Conservation (phyloP, 2,888 invertebrate species). For the Drosophila fulvimacula region DNA sequence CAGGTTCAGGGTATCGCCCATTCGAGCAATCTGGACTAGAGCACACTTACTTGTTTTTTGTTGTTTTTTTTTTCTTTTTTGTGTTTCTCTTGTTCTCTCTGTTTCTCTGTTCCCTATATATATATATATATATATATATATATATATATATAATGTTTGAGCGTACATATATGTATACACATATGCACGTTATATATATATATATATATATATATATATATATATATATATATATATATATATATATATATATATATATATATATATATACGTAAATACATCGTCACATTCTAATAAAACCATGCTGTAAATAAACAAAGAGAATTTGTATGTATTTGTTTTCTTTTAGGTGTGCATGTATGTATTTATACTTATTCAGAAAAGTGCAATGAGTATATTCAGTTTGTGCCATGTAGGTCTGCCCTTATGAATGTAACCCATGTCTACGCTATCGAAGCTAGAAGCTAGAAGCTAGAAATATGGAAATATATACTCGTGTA, state of each 20-base stretch:
- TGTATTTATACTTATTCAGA: no score
- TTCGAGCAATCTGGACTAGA: no score
- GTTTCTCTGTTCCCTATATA: constrained; percentile 48
- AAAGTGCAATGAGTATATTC: no score
- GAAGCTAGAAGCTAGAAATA: no score
- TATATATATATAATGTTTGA: constrained; percentile 2
- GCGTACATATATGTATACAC: not conserved
- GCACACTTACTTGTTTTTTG: no score
- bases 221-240: not conserved
- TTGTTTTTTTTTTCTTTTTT: not conserved
- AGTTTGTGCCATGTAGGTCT: no score
- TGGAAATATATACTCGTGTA: no score
- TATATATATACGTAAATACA: not conserved
- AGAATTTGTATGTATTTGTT: not conserved
- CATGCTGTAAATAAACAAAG: constrained; percentile 35
- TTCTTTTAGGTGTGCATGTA: not conserved
- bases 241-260: not conserved
- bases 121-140: constrained; percentile 11
- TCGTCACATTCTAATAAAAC: constrained; percentile 20
- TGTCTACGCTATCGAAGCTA: no score
- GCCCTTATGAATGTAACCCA: no score
- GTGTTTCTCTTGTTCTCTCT: constrained; percentile 17
- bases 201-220: not conserved
- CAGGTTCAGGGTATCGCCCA: no score
- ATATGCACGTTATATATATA: not conserved